Evolutionary conservation across 2,113 vertebrate species (phyloP).

Genomic region (Lophochroa leadbeateri): DNA sequence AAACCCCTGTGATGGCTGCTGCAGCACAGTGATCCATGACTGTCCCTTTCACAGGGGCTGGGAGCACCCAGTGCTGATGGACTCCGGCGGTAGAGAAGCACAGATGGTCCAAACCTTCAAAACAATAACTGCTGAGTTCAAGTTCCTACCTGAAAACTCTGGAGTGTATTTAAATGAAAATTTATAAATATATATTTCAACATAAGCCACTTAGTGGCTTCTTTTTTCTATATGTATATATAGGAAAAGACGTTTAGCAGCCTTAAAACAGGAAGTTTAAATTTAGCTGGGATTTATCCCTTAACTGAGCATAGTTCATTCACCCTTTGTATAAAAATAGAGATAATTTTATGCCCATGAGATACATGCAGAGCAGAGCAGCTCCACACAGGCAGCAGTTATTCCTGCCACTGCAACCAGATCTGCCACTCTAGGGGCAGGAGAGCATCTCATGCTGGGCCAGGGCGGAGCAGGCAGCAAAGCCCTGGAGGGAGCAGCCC

Average conservation of each 20-base stretch:
- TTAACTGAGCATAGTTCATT: background rate
- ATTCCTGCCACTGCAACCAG: background rate
- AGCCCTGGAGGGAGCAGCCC: background rate
- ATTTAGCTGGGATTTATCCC: slow-evolving; percentile 57
- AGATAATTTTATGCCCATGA: slow-evolving; percentile 22
- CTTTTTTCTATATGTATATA: background rate
- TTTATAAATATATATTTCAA: background rate
- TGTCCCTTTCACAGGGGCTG: background rate
- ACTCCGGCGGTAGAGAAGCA: background rate
- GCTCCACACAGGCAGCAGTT: background rate
- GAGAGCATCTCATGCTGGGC: background rate
- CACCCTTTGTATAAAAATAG: slow-evolving; percentile 43
- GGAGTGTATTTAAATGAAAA: background rate
- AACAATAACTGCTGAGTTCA: background rate
- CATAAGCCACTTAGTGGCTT: background rate
- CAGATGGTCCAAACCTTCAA: accelerated
- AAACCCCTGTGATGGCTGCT: background rate
- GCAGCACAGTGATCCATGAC: background rate
- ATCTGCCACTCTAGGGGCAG: background rate
- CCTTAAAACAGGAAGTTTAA: slow-evolving; percentile 55
- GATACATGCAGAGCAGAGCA: background rate
- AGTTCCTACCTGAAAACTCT: background rate
- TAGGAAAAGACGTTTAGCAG: background rate
- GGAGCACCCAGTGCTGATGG: background rate
- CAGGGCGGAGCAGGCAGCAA: accelerated